Base-by-base conservation (phyloP, 2,797 vertebrate species). In the Acomys russatus region DNA sequence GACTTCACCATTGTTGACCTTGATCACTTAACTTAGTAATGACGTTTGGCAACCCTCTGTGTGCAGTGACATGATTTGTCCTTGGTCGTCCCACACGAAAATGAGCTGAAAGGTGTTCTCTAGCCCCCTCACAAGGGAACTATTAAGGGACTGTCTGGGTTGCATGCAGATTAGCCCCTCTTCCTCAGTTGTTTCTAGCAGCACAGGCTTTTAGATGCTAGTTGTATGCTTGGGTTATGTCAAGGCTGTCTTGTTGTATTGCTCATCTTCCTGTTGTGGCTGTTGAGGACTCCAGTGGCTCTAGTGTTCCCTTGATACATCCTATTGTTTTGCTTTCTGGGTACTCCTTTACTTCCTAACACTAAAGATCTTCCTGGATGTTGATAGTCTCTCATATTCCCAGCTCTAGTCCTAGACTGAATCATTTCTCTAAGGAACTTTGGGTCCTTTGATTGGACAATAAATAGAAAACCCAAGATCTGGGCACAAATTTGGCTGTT, bases 391-490 rank as follows among this genome's bases (percentile, higher is more conserved):
- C 71, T 10, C 70, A 0, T 20, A 35, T 28, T 78, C 80, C 30
- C 61, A 54, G 61, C 8, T 35, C 74, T 64, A 6, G 10, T 74
- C 49, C 25, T 87, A 95, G 35, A 90, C 49, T 33, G 56, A 88
- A 84, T 84, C 61, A 66, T 84, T 80, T 91, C 56, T 71, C 64
- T 54, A 61, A 76, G 76, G 49, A 91, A 23, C 70, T 25, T 88
- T 25, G 49, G 51, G 71, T 94, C 87, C 54, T 93, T 25, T 89
- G 28, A 30, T 56, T 87, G 59, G 54, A 73, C 18, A 82, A 51
- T 49, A 94, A 94, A 88, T 68, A 95, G 90, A 59, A 85, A 95
- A 90, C 18, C 38, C 49, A 77, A 78, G 84, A 56, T 59, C 79
- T 90, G 71, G 76, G 54, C 79, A 71, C 14, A 1, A 5, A 66